Evolutionary conservation across 2,888 invertebrate genomes (phyloP).

Genomic region (Noctua janthina): DNA sequence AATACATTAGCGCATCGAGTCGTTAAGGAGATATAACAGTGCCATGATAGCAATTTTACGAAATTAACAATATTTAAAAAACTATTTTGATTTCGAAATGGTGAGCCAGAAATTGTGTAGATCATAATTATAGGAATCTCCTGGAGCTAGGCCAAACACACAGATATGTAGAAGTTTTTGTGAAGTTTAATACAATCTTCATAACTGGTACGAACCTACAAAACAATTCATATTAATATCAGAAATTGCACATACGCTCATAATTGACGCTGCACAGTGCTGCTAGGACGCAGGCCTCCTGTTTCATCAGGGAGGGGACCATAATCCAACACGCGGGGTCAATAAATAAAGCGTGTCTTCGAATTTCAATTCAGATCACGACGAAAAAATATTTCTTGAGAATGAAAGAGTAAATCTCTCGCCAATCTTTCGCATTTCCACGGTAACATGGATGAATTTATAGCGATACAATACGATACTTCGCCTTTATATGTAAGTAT

Average conservation of each 20-base stretch:
- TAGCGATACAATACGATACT: constrained; percentile 44
- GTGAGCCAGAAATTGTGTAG: not conserved
- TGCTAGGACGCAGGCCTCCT: not conserved
- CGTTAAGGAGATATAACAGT: not conserved
- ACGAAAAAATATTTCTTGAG: not conserved
- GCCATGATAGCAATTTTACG: not conserved
- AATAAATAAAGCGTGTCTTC: no score
- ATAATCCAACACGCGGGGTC: no score
- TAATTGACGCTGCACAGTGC: not conserved
- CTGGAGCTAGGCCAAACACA: not conserved
- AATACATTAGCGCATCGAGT: not conserved
- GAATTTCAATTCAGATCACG: not conserved
- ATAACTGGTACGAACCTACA: not conserved
- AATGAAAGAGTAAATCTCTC: not conserved
- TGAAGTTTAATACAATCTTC: not conserved
- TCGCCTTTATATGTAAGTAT: constrained; percentile 32
- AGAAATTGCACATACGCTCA: not conserved
- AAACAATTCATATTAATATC: not conserved
- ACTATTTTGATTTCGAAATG: not conserved
- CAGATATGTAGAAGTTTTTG: no score
- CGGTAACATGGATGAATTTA: constrained; percentile 27
- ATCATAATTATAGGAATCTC: not conserved
- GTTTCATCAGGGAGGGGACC: not conserved
- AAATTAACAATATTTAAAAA: not conserved
- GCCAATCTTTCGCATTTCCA: not conserved